A percentile compares a stretch with the other conserved stretches of the same genome.
These are phyloP conservation scores for Pyrrhia umbra DNA, from an alignment of 2,888 invertebrate species.

Conservation along the genomic window DNA sequence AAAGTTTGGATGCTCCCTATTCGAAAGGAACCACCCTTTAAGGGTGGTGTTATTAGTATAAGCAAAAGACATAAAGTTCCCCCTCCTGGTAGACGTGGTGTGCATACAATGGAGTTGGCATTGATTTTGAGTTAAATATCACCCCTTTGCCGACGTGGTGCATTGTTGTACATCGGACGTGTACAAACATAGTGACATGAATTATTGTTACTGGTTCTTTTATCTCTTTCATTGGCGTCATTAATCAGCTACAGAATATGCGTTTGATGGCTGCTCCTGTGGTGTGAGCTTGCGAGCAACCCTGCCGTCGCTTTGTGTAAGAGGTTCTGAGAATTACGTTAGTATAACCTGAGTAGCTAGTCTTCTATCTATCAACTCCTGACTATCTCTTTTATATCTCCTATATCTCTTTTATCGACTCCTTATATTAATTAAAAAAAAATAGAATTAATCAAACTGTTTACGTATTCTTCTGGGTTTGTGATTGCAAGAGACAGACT, in stretches of 20 bases:
- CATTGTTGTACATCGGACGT: conserved; percentile 72
- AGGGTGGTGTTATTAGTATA: conserved; percentile 88
- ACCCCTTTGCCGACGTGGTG: conserved; percentile 79
- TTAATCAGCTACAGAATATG: conserved; percentile 73
- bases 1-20: conserved; percentile 82
- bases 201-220: conserved; percentile 84
- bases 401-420: no score
- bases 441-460: no score
- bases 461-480: no score
- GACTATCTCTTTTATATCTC: background rate
- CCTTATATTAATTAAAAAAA: no score
- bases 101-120: conserved; percentile 87
- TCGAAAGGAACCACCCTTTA: conserved; percentile 83
- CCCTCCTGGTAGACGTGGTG: conserved; percentile 80
- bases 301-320: conserved; percentile 30
- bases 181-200: conserved; percentile 84
- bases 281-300: conserved; percentile 40
- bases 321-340: conserved; percentile 8
- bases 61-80: conserved; percentile 86
- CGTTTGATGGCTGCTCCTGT: conserved; percentile 56
- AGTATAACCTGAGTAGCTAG: background rate
- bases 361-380: background rate
- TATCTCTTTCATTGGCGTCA: conserved; percentile 73
- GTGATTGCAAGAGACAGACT: no score
- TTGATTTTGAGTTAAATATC: conserved; percentile 88